These are phyloP conservation scores for Myrmecobius fasciatus DNA, from an alignment of 2,113 vertebrate genomes.

Conservation along the genomic window DNA sequence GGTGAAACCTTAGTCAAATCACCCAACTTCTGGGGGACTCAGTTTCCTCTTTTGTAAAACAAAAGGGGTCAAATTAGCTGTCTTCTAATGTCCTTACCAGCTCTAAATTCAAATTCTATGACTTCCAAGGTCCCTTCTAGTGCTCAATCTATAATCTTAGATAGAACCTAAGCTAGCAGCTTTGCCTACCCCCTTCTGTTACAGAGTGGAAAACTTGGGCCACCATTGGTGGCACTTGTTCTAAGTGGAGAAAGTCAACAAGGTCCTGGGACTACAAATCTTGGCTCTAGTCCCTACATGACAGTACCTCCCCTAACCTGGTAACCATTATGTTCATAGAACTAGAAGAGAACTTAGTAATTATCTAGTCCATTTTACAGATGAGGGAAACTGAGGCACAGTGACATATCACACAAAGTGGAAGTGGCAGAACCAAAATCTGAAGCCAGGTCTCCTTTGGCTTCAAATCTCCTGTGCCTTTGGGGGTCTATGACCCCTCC, in stretches of 20 bases:
- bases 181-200: background rate
- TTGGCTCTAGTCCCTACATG: background rate
- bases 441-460: background rate
- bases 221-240: background rate
- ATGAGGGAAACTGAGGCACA: conserved; percentile 45
- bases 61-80: background rate
- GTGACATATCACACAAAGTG: background rate
- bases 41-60: background rate
- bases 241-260: background rate
- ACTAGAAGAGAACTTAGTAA: background rate
- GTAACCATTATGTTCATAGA: background rate
- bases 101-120: background rate
- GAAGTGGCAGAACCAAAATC: background rate
- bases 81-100: background rate
- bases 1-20: background rate
- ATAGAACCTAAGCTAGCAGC: background rate
- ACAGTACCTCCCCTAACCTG: background rate
- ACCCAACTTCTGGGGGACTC: background rate
- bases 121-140: background rate
- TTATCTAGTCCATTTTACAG: conserved; percentile 48
- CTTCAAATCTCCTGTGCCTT: background rate
- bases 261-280: too few species aligned
- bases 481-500: background rate
- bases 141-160: background rate
- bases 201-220: background rate